Conservation (phyloP, 2,888 invertebrate genomes). For the Nudaria mundana region DNA sequence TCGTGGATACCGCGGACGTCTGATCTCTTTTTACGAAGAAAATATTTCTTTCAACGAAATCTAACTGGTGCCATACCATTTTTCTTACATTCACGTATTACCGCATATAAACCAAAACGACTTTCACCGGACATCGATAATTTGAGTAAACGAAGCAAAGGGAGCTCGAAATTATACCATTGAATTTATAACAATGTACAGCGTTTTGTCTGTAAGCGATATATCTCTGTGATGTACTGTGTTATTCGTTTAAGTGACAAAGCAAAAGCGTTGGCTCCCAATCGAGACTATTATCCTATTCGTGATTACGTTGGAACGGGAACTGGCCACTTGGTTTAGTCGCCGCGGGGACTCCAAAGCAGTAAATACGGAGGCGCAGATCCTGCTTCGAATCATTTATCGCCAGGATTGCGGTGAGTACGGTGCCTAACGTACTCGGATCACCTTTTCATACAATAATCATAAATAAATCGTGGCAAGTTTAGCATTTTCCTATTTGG, state of each 20-base stretch:
- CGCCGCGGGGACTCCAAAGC: conserved; percentile 76
- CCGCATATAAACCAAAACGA: conserved; percentile 39
- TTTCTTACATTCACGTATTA: conserved; percentile 39
- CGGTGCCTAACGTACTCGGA: conserved; percentile 29
- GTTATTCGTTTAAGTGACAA: conserved; percentile 74
- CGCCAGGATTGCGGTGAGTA: conserved; percentile 78
- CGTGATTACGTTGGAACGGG: conserved; percentile 73
- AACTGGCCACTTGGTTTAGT: conserved; percentile 72
- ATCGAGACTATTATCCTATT: conserved; percentile 76
- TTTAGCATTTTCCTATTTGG: conserved; percentile 42
- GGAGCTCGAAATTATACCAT: conserved; percentile 55
- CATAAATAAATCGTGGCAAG: conserved; percentile 19
- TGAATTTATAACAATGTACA: conserved; percentile 63
- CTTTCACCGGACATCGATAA: conserved; percentile 75
- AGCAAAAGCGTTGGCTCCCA: conserved; percentile 70
- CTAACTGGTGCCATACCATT: conserved; percentile 37
- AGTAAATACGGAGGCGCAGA: conserved; percentile 79
- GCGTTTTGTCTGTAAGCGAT: conserved; percentile 60
- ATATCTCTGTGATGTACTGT: conserved; percentile 66
- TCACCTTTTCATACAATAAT: conserved; percentile 30
- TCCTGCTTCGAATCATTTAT: conserved; percentile 76
- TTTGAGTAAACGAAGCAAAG: conserved; percentile 64
- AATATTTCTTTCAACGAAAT: conserved; percentile 39
- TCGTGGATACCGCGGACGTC: conserved; percentile 59
- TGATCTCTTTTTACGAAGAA: conserved; percentile 50